These are phyloP conservation scores for Amblyopsis rosae DNA, from an alignment of 2,113 vertebrate species.

Conservation along the genomic window DNA sequence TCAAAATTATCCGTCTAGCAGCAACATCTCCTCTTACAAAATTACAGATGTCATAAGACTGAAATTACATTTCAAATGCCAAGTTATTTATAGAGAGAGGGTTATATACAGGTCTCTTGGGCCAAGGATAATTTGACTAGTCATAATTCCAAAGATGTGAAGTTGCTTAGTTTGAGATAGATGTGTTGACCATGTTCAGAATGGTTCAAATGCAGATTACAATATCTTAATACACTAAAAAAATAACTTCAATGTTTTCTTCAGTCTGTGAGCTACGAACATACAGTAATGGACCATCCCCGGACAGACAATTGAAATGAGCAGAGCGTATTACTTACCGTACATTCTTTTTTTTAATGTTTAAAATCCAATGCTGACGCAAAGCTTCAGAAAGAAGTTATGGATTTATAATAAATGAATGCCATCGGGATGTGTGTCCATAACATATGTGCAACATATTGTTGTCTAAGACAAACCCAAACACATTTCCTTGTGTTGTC, in stretches of 20 bases:
- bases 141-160: not conserved
- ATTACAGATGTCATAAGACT: no score
- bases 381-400: not conserved
- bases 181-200: not conserved
- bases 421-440: not conserved
- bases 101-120: no score
- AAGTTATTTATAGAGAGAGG: no score
- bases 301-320: not conserved
- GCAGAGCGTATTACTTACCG: no score
- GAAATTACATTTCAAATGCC: no score
- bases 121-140: not conserved
- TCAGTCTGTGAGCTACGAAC: no score
- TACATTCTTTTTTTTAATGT: no score
- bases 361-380: no score
- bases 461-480: not conserved
- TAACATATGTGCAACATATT: not conserved
- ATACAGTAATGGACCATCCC: no score
- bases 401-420: not conserved
- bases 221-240: conserved; percentile 1
- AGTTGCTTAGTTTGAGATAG: not conserved
- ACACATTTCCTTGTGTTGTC: conserved; percentile 10
- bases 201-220: not conserved
- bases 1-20: no score
- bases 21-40: no score
- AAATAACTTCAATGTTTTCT: no score